These are phyloP conservation scores for Caranx melampygus DNA, from an alignment of 2,113 vertebrate genomes.

Conservation along the genomic window DNA sequence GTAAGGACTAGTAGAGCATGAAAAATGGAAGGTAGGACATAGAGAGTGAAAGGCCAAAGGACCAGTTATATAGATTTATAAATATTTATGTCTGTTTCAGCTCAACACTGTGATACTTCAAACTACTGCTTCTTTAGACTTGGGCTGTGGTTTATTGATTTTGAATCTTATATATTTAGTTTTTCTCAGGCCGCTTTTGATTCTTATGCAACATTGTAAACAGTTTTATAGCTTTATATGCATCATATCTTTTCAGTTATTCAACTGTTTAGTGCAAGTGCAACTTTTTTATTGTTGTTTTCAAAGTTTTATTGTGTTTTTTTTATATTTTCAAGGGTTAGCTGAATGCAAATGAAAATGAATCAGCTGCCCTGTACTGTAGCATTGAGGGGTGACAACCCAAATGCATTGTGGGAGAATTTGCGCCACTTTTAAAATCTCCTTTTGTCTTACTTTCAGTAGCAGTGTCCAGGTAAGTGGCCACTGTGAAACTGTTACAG, in stretches of 20 bases:
- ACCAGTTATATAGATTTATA: conserved; percentile 1
- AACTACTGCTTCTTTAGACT: conserved; percentile 52
- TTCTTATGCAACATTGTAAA: conserved; percentile 27
- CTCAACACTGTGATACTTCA: conserved; percentile 49
- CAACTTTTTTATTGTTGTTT: not conserved
- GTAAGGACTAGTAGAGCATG: not conserved
- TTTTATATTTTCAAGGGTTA: not conserved
- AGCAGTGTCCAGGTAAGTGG: conserved; percentile 8
- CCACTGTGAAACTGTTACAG: conserved; percentile 47
- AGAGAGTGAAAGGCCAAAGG: not conserved
- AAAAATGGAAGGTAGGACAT: not conserved
- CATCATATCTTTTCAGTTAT: not conserved
- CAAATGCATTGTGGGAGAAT: conserved; percentile 35
- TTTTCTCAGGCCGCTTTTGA: conserved; percentile 23
- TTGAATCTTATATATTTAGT: conserved; percentile 1
- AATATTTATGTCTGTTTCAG: not conserved
- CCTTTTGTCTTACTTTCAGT: conserved; percentile 37
- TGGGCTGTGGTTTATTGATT: not conserved
- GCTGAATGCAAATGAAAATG: conserved; percentile 9
- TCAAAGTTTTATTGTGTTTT: not conserved
- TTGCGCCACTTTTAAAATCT: conserved; percentile 29
- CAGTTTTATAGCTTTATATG: conserved; percentile 24
- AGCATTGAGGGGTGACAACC: not conserved
- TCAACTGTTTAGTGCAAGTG: conserved; percentile 17
- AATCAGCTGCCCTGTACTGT: not conserved